Base-by-base conservation (phyloP, 2,888 invertebrate genomes). In the Notodonta ziczac region DNA sequence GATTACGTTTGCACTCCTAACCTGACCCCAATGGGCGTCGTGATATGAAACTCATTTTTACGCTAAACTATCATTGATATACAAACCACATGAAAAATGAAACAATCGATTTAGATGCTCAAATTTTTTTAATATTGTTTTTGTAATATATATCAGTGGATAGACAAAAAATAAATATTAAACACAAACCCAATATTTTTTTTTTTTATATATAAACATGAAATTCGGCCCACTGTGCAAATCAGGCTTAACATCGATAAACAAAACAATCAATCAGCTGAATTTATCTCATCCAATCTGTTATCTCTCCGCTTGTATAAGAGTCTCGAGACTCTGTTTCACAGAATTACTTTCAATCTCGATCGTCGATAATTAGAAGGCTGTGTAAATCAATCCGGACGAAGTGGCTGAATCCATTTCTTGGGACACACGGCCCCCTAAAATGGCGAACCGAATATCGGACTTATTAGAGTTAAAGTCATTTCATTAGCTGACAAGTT, bases 381-480 rank as follows among this genome's bases (percentile, higher is more conserved):
- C 76, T 83, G 70, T 83, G 88, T 89, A 88, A 90, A 91, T 90
- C 89, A 89, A 89, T 90, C 86, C 78, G 42, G 66, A 61, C 74
- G 72, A 76, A 86, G 80, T 84, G 79, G 80, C 74, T 77, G 78
- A 81, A 80, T 84, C 82, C 79, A 81, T 82, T 71, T 65, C 63
- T 56, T 53, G 40, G 48, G 68, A 83, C 73, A 82, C 60, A 83
- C 77, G 65, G 77, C 0, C 1, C 0, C 0, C 32, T 10, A 63
- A 50, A 14, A 40, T 44, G 56, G 10, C 50, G 2, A 74, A 32
- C 69, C 2, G 42, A 42, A 42, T 12, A 10, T 10, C 42, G 10
- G 12, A 42, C 42, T 42, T 42, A 2, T 24, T 24, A 24, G 10
- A 10, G 9, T 10, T 10, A 42, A 35, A 7, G 7, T 7, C 7